A percentile compares a stretch with the other conserved stretches of the same genome.
phyloP scores from a whole-genome alignment of 1,140 invertebrate genomes.

The Papilio polyxenes region DNA sequence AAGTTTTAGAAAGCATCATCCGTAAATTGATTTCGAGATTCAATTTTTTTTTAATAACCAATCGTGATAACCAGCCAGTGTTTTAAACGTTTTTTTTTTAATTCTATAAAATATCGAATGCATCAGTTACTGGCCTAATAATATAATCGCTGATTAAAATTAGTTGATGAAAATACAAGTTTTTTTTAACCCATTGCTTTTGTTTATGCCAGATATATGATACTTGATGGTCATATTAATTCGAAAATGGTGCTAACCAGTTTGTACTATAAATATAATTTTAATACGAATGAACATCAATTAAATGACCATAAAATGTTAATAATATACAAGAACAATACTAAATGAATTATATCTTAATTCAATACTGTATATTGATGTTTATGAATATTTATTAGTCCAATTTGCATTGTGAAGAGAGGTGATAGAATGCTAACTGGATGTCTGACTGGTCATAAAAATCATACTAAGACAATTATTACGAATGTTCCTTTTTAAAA shows the following conservation, averaged over 20 bases:
- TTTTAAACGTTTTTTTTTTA: background rate
- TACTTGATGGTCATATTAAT: background rate
- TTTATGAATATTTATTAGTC: slow-evolving; percentile 31
- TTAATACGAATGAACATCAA: slow-evolving; percentile 26
- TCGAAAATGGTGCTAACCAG: background rate
- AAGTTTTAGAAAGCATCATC: slow-evolving; percentile 48
- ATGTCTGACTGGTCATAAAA: background rate
- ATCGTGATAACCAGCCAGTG: background rate
- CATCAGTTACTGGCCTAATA: background rate
- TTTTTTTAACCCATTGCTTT: background rate
- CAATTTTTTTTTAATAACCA: slow-evolving; percentile 33
- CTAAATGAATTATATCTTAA: slow-evolving; percentile 24
- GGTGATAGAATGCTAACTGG: background rate
- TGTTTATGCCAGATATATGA: too few relatives aligned
- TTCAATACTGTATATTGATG: slow-evolving; percentile 10
- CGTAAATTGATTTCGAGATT: slow-evolving; percentile 38
- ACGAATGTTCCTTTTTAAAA: background rate
- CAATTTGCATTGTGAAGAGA: slow-evolving; percentile 21
- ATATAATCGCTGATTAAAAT: background rate
- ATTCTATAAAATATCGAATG: background rate
- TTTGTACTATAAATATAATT: background rate
- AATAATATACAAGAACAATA: slow-evolving; percentile 30
- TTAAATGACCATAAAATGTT: slow-evolving; percentile 39
- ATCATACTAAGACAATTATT: background rate
- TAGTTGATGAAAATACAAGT: background rate